Evolutionary conservation across 37 sponge, comb jelly and placozoan genomes (phyloP), one percentile per base, ranked within the genome.

Genomic region (Amphimedon queenslandica): DNA sequence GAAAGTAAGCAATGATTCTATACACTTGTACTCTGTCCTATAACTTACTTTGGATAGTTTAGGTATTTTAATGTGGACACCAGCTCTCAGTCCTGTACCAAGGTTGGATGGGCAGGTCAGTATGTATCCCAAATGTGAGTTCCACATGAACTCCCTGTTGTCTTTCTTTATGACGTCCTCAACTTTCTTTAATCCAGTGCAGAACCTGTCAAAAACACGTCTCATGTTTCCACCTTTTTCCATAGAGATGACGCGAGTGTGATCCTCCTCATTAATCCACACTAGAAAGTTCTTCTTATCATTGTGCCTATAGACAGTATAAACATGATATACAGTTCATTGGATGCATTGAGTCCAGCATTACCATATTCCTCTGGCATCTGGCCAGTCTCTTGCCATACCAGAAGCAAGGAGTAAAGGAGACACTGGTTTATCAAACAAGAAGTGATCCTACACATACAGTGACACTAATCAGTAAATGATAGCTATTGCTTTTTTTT

Each of bases 201-300:
- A 85, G 51, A 84, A 80, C 25, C 93, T 66, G 20, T 37, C 57
- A 76, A 93, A 88, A 58, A 93, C 94, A 10, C 47, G 77, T 67
- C 64, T 43, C 29, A 93, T 88, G 80, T 93, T 77, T 56, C 89
- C 85, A 24, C 94, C 94, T 73, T 82, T 83, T 72, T 91, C 67
- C 92, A 91, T 91, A 71, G 81, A 78, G 74, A 91, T 91, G 77
- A 91, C 82, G 64, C 92, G 78, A 24, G 80, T 73, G 57, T 91
- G 92, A 43, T 91, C 92, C 69, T 91, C 92, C 53, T 91, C 92
- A 58, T 85, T 85, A 24, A 91, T 73, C 88, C 88, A 87, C 21
- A 77, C 78, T 10, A 77, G 69, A 41, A 90, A 77, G 47, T 55
- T 81, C 70, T 90, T 80, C 42, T 64, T 51, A 6, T 81, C 57